Percentiles rank a stretch among this genome's conserved stretches.
Evolutionary conservation across 2,113 vertebrate genomes (phyloP).

Genomic region (Pelusios castaneus): DNA sequence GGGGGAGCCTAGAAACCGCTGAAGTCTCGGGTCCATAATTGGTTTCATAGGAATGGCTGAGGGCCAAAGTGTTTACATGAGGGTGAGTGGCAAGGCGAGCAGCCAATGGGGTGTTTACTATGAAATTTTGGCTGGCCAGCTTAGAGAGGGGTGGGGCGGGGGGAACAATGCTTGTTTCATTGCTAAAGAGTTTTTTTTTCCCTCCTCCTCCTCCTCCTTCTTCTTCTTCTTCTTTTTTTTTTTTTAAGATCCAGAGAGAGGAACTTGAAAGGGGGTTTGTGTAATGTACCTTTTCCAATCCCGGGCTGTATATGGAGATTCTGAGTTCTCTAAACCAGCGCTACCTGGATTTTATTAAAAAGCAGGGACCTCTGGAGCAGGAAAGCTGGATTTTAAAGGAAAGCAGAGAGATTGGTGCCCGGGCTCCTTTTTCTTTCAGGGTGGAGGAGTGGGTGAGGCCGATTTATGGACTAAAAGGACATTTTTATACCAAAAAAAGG

Average conservation of each 20-base stretch:
- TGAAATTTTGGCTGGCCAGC: constrained; percentile 29
- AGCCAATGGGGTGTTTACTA: constrained; percentile 74
- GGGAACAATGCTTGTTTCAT: constrained; percentile 95
- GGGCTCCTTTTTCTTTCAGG: constrained; percentile 54
- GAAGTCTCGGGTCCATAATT: constrained; percentile 87
- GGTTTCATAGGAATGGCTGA: constrained; percentile 90
- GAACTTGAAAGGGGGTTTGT: constrained; percentile 81
- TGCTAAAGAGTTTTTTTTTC: constrained; percentile 73
- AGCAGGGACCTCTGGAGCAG: constrained; percentile 70
- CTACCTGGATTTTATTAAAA: constrained; percentile 79
- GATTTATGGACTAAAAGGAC: constrained; percentile 48
- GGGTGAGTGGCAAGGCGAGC: constrained; percentile 76
- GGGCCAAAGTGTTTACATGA: constrained; percentile 84
- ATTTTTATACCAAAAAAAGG: constrained; percentile 71
- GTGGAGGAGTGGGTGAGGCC: constrained; percentile 60
- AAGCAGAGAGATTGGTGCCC: constrained; percentile 70
- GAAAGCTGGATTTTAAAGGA: constrained; percentile 73
- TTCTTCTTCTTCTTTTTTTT: constrained; percentile 79
- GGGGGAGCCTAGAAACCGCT: constrained; percentile 89
- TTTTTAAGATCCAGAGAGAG: constrained; percentile 78
- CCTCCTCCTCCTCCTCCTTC: constrained; percentile 74
- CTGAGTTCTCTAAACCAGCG: constrained; percentile 77
- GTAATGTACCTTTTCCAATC: constrained; percentile 83
- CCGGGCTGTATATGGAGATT: constrained; percentile 88
- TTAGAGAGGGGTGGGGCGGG: constrained; percentile 75